Percentiles rank a stretch among this genome's conserved stretches.
Evolutionary conservation across 2,888 invertebrate genomes (phyloP).

Genomic region (Rotaria magnacalcarata): DNA sequence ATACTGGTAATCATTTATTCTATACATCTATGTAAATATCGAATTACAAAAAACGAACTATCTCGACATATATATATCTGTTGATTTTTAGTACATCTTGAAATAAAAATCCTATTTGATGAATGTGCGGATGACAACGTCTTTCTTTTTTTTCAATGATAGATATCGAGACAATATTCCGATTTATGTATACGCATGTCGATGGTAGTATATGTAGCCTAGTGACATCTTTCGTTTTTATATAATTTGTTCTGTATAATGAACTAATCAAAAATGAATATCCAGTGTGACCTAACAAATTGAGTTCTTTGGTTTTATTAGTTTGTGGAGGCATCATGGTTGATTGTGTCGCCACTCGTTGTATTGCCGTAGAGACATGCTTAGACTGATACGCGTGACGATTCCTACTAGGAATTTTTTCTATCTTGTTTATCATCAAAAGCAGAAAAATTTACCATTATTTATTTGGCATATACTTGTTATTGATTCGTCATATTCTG

Average conservation of each 20-base stretch:
- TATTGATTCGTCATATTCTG: neutral
- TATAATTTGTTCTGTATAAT: neutral
- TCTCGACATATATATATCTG: no score
- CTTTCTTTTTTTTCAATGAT: no score
- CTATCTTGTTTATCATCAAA: neutral
- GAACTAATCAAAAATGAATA: neutral
- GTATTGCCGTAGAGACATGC: neutral
- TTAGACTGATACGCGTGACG: neutral
- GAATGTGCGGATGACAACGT: no score
- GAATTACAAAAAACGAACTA: no score
- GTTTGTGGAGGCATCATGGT: neutral
- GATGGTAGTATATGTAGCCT: neutral
- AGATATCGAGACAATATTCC: no score
- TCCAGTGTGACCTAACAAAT: neutral
- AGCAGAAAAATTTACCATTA: neutral
- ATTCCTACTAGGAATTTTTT: neutral
- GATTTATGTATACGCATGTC: no score
- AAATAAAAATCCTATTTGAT: no score
- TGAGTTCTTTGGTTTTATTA: neutral
- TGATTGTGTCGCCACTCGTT: constrained; percentile 12
- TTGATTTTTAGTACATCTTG: no score
- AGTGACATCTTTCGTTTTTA: neutral
- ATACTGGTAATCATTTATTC: no score
- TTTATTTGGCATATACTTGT: neutral
- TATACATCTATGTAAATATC: no score